Evolutionary conservation across 2,113 vertebrate genomes (phyloP), one percentile per base, ranked within the genome.

Genomic region (Orientallactaga bullata): DNA sequence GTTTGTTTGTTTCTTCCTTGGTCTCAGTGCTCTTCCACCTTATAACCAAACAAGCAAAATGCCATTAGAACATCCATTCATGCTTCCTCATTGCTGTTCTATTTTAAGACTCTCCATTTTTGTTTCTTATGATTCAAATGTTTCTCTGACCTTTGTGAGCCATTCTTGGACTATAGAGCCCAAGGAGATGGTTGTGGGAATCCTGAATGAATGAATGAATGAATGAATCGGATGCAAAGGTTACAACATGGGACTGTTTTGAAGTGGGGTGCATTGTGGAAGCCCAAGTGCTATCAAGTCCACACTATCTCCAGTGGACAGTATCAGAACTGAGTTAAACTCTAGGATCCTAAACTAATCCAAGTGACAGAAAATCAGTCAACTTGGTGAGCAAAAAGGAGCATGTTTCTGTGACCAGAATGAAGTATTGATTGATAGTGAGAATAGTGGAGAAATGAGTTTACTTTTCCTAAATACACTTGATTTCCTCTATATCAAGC

Each of bases 41-140:
- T 51, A 88, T 65, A 79, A 66, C 47, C 16, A 66, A 92, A 79
- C 18, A 65, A 94, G 37, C 32, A 88, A 92, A 92, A 79, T 15
- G 3, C 1, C 24, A 77, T 39, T 24, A 78, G 63, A 87, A 86
- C n/a, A 42, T 58, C n/a, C 8, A 55, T 23, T 13, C 26, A 35
- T 15, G 71, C 12, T 79, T 65, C 5, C 26, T 76, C 10, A 73
- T n/a, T 47, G 24, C 37, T 71, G 39, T 30, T 77, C 51, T 39
- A 35, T 20, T 72, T 82, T 63, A 83, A 77, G 69, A 7, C 15
- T 61, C 32, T 20, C 37, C 7, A 51, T 63, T 72, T 65, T 8
- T 51, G n/a, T 28, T 76, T 85, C n/a, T 32, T 77, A 55, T 35
- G n/a, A 80, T 66, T 66, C 58, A 85, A 30, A 30, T 72, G 30